Conservation (phyloP, 1,140 invertebrate species). For the Bilobella aurantiaca region DNA sequence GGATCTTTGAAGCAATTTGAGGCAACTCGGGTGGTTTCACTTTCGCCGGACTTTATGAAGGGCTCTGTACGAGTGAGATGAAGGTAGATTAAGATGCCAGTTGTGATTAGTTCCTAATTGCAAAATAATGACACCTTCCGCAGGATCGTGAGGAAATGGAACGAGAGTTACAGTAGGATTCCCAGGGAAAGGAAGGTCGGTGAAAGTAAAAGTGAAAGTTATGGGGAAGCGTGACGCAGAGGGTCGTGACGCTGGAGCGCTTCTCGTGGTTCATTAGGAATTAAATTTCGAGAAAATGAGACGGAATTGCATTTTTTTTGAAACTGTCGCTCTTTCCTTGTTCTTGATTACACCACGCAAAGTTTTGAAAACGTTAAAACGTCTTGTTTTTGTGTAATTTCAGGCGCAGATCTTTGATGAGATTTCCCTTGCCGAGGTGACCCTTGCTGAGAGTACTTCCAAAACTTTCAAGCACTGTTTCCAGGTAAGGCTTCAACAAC, state of each 20-base stretch:
- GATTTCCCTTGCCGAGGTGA: conserved; percentile 68
- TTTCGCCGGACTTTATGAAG: no score
- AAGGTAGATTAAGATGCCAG: no score
- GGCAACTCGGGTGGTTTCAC: no score
- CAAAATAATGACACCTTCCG: no score
- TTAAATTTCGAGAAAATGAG: background rate
- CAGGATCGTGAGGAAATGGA: no score
- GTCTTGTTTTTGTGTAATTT: conserved; percentile 40
- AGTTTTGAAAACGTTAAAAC: background rate
- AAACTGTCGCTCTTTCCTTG: background rate
- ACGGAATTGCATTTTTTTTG: background rate
- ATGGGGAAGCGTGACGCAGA: background rate
- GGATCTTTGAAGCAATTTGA: no score
- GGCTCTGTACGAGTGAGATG: no score
- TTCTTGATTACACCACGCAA: background rate
- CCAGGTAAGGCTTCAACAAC: conserved; percentile 51
- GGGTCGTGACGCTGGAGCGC: background rate
- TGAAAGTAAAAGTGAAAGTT: background rate
- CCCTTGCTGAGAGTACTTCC: conserved; percentile 71
- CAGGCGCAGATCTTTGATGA: conserved; percentile 79
- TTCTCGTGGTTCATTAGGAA: no score
- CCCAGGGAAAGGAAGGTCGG: background rate
- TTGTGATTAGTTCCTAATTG: no score
- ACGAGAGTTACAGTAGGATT: no score
- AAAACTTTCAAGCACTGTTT: conserved; percentile 79